Percentiles rank a stretch among this genome's conserved stretches.
Conservation (phyloP, 2,113 vertebrate species). For the Eurypyga helias region DNA sequence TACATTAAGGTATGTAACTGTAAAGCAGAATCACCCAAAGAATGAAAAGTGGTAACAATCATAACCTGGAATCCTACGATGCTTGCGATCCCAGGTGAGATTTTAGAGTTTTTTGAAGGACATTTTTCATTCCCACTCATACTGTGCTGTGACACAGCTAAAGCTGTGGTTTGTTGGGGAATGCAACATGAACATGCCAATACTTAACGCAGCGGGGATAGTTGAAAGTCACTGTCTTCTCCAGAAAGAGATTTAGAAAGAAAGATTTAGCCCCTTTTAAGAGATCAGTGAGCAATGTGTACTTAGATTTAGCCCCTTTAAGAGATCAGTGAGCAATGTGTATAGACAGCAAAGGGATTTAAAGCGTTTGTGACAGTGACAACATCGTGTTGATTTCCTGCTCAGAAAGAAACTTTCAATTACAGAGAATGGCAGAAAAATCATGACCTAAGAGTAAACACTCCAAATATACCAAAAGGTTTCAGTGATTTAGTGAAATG, state of each 20-base stretch:
- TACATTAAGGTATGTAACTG: neutral
- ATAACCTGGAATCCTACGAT: neutral
- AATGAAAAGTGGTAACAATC: neutral
- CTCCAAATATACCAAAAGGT: neutral
- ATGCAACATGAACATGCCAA: fast-evolving
- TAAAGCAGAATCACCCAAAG: neutral
- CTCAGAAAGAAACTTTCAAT: neutral
- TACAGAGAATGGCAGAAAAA: neutral
- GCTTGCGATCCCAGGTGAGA: neutral
- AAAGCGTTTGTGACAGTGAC: neutral
- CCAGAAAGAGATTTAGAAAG: neutral
- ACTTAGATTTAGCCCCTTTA: neutral
- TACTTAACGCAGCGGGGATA: neutral
- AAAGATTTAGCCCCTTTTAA: neutral
- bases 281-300: neutral
- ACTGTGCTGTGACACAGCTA: neutral
- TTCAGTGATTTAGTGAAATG: neutral
- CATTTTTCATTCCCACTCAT: neutral
- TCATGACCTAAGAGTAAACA: neutral
- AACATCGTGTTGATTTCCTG: neutral
- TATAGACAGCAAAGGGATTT: neutral
- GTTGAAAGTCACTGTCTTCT: neutral
- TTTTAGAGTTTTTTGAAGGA: neutral
- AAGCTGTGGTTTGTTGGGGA: neutral
- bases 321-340: neutral